Base-by-base conservation (phyloP, 1,140 invertebrate genomes). In the Oscheius sp. region DNA sequence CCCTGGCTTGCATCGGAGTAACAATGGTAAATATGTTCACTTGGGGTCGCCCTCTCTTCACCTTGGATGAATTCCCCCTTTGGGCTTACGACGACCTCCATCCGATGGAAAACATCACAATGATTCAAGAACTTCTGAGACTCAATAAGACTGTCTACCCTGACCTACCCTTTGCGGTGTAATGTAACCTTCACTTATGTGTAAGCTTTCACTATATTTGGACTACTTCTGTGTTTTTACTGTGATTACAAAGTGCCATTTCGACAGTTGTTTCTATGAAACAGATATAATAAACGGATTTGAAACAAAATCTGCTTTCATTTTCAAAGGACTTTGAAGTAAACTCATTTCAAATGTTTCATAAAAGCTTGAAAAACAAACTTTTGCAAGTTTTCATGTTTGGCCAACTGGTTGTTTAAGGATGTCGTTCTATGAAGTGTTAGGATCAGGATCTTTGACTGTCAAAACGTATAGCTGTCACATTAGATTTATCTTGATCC, bases 11-110 rank as follows among this genome's bases (percentile, higher is more conserved):
- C 59, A 46, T 63, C 4, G 49, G 58, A 1, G 35, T 73, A 3
- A 75, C 66, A 2, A 59, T 77, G 31, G 18, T 73, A 13, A 72
- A 64, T 23, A 77, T 77, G 76, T 46, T 45, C 15, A 20, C 71
- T 49, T 76, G 52, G 46, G 84, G 80, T 2, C 71, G 46, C 36
- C 75, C 78, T 2, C 77, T 79, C 45, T 85, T 85, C 62, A 66
- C 77, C n/a, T 76, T 85, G 2, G 76, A 82, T 58, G 65, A 61
- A 0, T 75, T 80, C 29, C 85, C 85, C 10, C 42, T 58, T 28
- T 83, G 81, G 81, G 81, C 81, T 10, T 20, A 55, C 18, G 55
- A 67, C 36, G 29, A 63, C 35, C 32, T 63, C 4, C 36, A 63
- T 34, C 61, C 61, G 10, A 42, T 63, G 36, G 10, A 26, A 26